These are phyloP conservation scores for Ridgeia piscesae DNA, from an alignment of 1,140 invertebrate genomes.

Conservation along the genomic window DNA sequence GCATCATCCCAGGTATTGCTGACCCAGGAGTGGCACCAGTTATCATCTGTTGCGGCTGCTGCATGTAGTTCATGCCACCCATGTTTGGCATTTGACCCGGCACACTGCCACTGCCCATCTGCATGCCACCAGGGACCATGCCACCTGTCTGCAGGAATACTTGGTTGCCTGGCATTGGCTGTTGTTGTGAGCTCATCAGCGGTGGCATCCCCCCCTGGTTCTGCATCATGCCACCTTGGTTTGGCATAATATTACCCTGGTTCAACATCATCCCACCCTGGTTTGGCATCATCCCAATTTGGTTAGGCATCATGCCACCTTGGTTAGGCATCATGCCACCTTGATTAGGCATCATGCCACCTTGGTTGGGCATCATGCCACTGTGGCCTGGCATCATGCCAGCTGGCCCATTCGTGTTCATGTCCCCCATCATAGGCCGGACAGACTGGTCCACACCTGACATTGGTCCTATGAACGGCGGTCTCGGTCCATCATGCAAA, in stretches of 20 bases:
- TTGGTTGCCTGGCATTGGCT: background rate
- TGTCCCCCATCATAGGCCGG: background rate
- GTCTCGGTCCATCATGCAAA: background rate
- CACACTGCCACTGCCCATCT: background rate
- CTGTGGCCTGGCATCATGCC: background rate
- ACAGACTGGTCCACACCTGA: background rate
- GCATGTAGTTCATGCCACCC: background rate
- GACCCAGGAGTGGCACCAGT: background rate
- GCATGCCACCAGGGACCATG: background rate
- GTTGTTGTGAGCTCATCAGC: background rate
- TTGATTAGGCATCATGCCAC: too few species aligned
- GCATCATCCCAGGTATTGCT: background rate
- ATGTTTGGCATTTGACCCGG: background rate
- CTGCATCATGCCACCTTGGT: too few species aligned
- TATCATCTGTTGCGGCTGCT: conserved; percentile 27
- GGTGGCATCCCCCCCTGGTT: background rate
- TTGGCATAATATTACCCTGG: too few species aligned
- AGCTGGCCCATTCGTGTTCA: background rate
- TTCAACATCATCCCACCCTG: too few species aligned
- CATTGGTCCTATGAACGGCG: background rate
- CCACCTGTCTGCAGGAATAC: background rate
- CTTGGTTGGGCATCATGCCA: background rate
- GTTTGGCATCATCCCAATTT: too few species aligned
- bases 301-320: too few species aligned
- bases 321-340: too few species aligned